phyloP scores from a whole-genome alignment of 2,113 vertebrate genomes.

The Hucho hucho region DNA sequence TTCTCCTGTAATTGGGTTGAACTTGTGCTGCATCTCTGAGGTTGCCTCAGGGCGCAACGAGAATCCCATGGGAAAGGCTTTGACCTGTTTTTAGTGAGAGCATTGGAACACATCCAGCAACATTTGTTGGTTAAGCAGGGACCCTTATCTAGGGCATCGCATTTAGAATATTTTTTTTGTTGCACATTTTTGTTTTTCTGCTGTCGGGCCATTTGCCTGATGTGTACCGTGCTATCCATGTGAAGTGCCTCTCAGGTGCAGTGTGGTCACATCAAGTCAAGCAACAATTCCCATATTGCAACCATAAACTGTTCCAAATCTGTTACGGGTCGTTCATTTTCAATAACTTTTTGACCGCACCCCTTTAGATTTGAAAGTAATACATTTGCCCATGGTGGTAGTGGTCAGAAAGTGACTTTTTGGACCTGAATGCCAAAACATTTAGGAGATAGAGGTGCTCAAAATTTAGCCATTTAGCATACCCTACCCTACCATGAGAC shows the following conservation, averaged over 20 bases:
- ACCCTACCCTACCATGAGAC: too few relatives aligned
- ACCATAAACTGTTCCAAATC: too few relatives aligned
- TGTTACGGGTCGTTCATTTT: too few relatives aligned
- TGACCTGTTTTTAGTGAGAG: background rate
- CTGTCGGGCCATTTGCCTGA: background rate
- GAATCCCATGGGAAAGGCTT: background rate
- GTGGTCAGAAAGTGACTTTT: too few relatives aligned
- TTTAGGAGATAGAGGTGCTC: too few relatives aligned
- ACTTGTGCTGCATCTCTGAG: background rate
- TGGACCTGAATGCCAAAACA: too few relatives aligned
- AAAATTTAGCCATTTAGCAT: too few relatives aligned
- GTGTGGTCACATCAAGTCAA: background rate
- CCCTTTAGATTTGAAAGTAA: too few relatives aligned
- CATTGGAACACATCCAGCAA: background rate
- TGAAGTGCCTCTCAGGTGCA: background rate
- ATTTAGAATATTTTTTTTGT: background rate
- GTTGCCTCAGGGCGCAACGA: background rate
- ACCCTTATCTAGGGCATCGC: background rate
- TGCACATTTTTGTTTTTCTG: background rate
- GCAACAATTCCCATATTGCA: background rate
- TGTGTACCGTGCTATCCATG: background rate
- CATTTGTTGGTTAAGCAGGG: slow-evolving; percentile 6
- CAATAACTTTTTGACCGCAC: too few relatives aligned
- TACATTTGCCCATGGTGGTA: too few relatives aligned
- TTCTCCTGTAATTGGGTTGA: background rate